Evolutionary conservation across 2,888 invertebrate species (phyloP).

Genomic region (Timema podura): DNA sequence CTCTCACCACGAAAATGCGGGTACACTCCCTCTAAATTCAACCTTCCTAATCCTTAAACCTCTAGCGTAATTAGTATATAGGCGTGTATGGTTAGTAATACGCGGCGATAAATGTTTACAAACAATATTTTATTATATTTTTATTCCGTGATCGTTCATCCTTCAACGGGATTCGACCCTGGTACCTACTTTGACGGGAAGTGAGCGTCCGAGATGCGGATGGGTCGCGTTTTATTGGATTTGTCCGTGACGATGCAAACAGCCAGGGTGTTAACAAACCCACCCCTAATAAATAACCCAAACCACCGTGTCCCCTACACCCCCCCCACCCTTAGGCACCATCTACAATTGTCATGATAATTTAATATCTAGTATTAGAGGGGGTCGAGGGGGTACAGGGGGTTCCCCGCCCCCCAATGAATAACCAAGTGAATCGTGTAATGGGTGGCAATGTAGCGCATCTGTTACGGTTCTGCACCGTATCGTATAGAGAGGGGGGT

Average conservation of each 20-base stretch:
- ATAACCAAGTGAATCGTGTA: constrained; percentile 30
- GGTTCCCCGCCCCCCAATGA: constrained; percentile 17
- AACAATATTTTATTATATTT: too few relatives aligned
- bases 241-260: constrained; percentile 23
- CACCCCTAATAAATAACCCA: constrained; percentile 10
- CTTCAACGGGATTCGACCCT: too few relatives aligned
- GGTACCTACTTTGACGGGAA: neutral
- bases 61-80: too few relatives aligned
- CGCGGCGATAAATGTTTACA: too few relatives aligned
- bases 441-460: constrained; percentile 22
- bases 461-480: constrained; percentile 21
- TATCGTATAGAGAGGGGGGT: constrained; percentile 8
- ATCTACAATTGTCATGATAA: constrained; percentile 31
- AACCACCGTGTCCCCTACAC: neutral
- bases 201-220: neutral
- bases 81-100: too few relatives aligned
- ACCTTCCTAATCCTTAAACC: too few relatives aligned
- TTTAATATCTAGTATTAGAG: constrained; percentile 30
- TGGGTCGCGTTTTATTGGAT: constrained; percentile 19
- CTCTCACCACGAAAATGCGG: too few relatives aligned
- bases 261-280: constrained; percentile 18
- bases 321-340: neutral
- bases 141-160: too few relatives aligned
- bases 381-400: neutral
- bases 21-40: too few relatives aligned